These are phyloP conservation scores for Elmis aenea DNA, from an alignment of 2,888 invertebrate species.

Conservation along the genomic window DNA sequence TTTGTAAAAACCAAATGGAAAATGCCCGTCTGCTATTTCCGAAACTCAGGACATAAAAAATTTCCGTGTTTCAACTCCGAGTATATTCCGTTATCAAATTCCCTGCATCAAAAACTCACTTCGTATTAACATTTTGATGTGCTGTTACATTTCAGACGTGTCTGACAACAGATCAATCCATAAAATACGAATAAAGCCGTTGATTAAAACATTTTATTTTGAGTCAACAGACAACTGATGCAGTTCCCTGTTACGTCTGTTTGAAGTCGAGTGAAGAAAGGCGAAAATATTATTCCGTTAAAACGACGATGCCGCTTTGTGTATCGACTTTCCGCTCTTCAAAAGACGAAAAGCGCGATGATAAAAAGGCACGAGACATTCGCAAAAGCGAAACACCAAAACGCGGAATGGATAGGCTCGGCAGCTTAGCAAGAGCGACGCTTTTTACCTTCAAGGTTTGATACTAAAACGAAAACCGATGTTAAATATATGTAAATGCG, in stretches of 20 bases:
- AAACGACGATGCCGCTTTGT: constrained; percentile 36
- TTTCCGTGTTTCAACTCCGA: too few species aligned
- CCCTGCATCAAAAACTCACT: too few species aligned
- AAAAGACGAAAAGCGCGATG: constrained; percentile 27
- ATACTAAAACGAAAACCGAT: constrained; percentile 11
- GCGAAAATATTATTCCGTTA: constrained; percentile 40
- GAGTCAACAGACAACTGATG: constrained; percentile 34
- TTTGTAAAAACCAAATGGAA: too few species aligned
- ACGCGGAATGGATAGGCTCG: constrained; percentile 13
- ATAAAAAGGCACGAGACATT: constrained; percentile 30
- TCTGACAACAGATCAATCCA: too few species aligned
- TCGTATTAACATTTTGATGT: too few species aligned
- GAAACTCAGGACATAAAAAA: too few species aligned
- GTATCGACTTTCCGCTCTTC: constrained; percentile 32
- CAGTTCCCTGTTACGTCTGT: constrained; percentile 30
- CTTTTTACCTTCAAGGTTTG: constrained; percentile 11
- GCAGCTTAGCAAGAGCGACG: constrained; percentile 14
- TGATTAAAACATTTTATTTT: constrained; percentile 42
- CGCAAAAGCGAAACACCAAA: constrained; percentile 22
- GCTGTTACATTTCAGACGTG: too few species aligned
- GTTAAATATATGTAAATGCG: constrained; percentile 17
- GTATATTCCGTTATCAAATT: too few species aligned
- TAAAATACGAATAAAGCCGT: constrained; percentile 37
- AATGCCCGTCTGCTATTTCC: too few species aligned
- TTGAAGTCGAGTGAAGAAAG: constrained; percentile 28